Base-by-base conservation (phyloP, 2,797 vertebrate genomes). In the Melanotaenia boesemani region DNA sequence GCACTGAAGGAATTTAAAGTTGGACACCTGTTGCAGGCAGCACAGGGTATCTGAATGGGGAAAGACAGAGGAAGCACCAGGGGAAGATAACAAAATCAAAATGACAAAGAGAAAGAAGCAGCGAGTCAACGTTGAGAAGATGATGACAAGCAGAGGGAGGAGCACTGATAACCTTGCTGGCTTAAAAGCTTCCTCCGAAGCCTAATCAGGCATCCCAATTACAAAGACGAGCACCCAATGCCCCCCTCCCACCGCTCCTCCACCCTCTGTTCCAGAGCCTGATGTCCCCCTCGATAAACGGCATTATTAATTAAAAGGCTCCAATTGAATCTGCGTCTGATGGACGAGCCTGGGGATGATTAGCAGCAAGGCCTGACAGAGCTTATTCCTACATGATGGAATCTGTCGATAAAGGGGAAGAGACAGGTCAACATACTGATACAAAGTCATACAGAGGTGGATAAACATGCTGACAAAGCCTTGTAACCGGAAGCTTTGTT, bases 251-350 rank as follows among this genome's bases (percentile, higher is more conserved):
- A 22, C 26, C 48, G 44, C 24, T 26, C 75, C 74, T 60, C 82
- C 82, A 28, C 71, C 77, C 72, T 79, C 86, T 76, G 74, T 78
- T 83, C 87, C 82, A 87, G 85, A 62, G 76, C 82, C 88, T 91
- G 92, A 94, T 94, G 92, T 93, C 91, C 91, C 91, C 83, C 58
- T 86, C 55, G 93, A 95, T 95, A 95, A 95, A 95, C 87, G 65
- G 87, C 91, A 94, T 94, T 94, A 95, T 95, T 95, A 95, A 95
- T 95, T 95, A 95, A 94, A 92, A 90, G 89, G 82, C 84, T 83
- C 89, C 93, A 95, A 94, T 94, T 95, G 92, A 94, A 94, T 95
- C 90, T 91, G 85, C 63, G 88, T 86, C 88, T 95, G 93, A 94
- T 88, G 91, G 93, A 93, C 89, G 74, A 92, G 92, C 80, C 86